phyloP scores from a whole-genome alignment of 30 jellyfish, hydroid and myxozoan genomes.

The Cassiopea xamachana region DNA sequence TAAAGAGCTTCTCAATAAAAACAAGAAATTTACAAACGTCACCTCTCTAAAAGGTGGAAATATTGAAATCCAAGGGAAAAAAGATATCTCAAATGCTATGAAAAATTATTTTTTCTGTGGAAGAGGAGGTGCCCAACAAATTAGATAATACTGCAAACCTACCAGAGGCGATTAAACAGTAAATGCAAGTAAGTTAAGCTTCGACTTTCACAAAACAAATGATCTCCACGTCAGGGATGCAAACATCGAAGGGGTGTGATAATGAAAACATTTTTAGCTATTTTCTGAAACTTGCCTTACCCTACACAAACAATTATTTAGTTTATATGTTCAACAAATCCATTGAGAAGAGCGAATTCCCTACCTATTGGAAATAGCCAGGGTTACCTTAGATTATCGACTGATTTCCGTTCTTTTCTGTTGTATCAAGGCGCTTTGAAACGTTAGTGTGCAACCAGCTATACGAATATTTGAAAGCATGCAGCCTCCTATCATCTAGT shows the following conservation, averaged over 20 bases:
- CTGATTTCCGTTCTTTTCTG: too few species aligned
- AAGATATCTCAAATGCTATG: neutral
- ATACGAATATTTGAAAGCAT: too few species aligned
- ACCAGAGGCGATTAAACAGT: neutral
- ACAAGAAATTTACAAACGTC: neutral
- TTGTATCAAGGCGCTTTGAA: too few species aligned
- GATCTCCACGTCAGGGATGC: neutral
- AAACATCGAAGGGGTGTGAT: neutral
- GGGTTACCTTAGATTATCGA: too few species aligned
- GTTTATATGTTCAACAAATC: too few species aligned
- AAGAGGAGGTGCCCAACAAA: neutral
- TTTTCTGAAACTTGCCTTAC: neutral
- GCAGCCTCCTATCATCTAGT: too few species aligned
- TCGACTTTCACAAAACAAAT: neutral
- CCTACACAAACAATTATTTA: neutral
- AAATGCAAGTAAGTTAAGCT: neutral
- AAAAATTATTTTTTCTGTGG: neutral
- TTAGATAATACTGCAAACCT: neutral
- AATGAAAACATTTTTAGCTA: neutral
- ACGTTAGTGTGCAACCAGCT: too few species aligned
- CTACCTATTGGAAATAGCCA: too few species aligned
- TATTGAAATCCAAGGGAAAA: neutral
- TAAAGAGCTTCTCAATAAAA: neutral
- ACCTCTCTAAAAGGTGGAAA: neutral
- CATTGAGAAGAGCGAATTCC: neutral